Conservation (phyloP, 2,888 invertebrate genomes). For the Icerya purchasi region DNA sequence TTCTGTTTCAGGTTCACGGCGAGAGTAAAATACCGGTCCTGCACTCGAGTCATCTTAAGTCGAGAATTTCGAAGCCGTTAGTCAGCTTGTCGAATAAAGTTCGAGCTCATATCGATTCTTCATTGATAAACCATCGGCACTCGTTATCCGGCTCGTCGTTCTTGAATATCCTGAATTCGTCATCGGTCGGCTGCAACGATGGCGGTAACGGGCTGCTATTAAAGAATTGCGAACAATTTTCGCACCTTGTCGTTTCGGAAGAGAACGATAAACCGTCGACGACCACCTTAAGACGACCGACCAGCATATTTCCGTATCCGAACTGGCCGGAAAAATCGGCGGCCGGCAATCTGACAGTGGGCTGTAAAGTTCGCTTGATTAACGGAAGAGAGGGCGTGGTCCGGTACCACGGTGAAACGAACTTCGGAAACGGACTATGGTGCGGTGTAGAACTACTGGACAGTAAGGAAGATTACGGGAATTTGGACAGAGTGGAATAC, state of each 20-base stretch:
- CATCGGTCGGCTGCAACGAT: conserved; percentile 16
- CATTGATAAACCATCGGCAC: neutral
- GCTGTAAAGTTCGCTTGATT: conserved; percentile 26
- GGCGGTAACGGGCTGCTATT: neutral
- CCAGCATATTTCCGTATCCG: conserved; percentile 15
- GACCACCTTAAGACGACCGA: conserved; percentile 26
- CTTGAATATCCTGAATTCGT: neutral
- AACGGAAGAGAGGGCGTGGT: conserved; percentile 31
- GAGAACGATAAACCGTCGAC: neutral
- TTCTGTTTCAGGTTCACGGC: conserved; percentile 20
- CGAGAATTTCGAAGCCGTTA: conserved; percentile 19
- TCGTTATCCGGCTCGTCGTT: conserved; percentile 8
- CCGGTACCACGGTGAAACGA: conserved; percentile 33
- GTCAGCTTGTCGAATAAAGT: conserved; percentile 20
- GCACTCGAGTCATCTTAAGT: conserved; percentile 14
- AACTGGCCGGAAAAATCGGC: neutral
- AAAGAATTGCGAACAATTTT: neutral
- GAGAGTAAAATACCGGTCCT: conserved; percentile 22
- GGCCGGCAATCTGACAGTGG: conserved; percentile 19
- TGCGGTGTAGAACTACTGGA: conserved; percentile 39
- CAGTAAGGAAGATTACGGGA: conserved; percentile 40
- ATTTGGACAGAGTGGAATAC: conserved; percentile 35
- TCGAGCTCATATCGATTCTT: conserved; percentile 19
- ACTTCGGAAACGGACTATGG: conserved; percentile 35
- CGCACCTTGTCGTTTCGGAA: neutral